Conservation (phyloP, 23 tunicate species). For the Clavelina lepadiformis region DNA sequence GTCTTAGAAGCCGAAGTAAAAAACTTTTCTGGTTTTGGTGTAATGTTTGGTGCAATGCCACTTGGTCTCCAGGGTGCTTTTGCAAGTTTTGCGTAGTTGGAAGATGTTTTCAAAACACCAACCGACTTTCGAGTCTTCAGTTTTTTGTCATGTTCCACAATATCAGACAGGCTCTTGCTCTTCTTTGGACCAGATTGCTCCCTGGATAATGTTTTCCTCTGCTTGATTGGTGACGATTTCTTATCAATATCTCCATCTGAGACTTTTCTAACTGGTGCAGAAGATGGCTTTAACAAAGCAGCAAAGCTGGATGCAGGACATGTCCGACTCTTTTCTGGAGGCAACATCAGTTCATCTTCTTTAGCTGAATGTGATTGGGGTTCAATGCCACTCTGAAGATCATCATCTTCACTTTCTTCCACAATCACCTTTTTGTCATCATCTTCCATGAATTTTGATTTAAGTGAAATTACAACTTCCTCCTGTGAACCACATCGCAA, state of each 20-base stretch:
- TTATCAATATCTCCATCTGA: constrained; percentile 27
- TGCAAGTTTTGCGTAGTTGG: not conserved
- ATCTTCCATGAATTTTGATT: constrained; percentile 42
- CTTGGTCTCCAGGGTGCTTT: constrained; percentile 23
- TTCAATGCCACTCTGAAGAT: constrained; percentile 7
- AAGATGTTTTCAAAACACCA: constrained; percentile 5
- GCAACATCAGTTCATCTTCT: constrained; percentile 29
- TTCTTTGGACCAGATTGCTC: constrained; percentile 31
- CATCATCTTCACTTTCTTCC: constrained; percentile 20
- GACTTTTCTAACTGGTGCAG: constrained; percentile 11
- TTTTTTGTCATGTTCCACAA: constrained; percentile 30
- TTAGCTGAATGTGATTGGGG: not conserved
- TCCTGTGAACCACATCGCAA: constrained; percentile 40
- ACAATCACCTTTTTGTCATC: constrained; percentile 17
- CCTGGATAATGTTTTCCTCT: not conserved
- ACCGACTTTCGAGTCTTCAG: not conserved
- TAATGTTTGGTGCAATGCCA: constrained; percentile 7
- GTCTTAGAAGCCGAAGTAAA: constrained; percentile 13
- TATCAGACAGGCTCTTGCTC: constrained; percentile 57
- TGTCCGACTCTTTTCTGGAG: constrained; percentile 56
- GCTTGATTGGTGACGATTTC: constrained; percentile 3
- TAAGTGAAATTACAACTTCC: constrained; percentile 48
- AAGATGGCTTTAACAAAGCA: constrained; percentile 12
- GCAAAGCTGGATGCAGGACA: constrained; percentile 57
- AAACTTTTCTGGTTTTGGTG: constrained; percentile 48